These are phyloP conservation scores for Microdon myrmicae DNA, from an alignment of 2,888 invertebrate species.

Conservation along the genomic window DNA sequence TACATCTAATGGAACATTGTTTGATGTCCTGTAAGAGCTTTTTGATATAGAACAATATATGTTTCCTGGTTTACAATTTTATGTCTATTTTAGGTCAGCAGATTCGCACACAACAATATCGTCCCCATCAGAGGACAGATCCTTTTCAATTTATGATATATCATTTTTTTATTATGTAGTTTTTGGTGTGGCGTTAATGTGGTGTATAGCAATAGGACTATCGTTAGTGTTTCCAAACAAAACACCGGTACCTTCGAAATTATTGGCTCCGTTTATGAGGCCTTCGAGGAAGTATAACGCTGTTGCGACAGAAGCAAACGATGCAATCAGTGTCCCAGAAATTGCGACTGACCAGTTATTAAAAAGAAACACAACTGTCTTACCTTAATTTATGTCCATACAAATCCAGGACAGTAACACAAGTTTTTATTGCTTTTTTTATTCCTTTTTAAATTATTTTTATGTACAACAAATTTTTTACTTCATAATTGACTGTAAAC, in stretches of 20 bases:
- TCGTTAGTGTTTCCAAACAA: constrained; percentile 68
- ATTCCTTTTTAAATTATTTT: too few species aligned
- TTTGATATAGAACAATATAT: too few species aligned
- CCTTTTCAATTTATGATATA: constrained; percentile 69
- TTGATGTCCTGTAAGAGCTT: constrained; percentile 55
- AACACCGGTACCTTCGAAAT: constrained; percentile 59
- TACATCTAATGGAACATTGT: constrained; percentile 39
- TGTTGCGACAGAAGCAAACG: constrained; percentile 3
- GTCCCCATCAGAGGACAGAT: constrained; percentile 49
- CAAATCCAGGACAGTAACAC: too few species aligned
- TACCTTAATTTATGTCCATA: too few species aligned
- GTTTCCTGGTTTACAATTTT: background rate
- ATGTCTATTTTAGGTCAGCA: background rate
- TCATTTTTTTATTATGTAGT: constrained; percentile 73
- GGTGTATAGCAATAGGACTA: constrained; percentile 69
- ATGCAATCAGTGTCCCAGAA: constrained; percentile 43
- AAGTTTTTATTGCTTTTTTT: too few species aligned
- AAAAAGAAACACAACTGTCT: too few species aligned
- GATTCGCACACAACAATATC: constrained; percentile 18
- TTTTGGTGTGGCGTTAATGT: constrained; percentile 68
- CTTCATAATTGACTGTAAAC: too few species aligned
- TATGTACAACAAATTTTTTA: too few species aligned
- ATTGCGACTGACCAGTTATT: too few species aligned
- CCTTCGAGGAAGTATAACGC: constrained; percentile 43
- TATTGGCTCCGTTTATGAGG: constrained; percentile 60